Conservation (phyloP, 2,113 vertebrate genomes). For the Lagopus muta region DNA sequence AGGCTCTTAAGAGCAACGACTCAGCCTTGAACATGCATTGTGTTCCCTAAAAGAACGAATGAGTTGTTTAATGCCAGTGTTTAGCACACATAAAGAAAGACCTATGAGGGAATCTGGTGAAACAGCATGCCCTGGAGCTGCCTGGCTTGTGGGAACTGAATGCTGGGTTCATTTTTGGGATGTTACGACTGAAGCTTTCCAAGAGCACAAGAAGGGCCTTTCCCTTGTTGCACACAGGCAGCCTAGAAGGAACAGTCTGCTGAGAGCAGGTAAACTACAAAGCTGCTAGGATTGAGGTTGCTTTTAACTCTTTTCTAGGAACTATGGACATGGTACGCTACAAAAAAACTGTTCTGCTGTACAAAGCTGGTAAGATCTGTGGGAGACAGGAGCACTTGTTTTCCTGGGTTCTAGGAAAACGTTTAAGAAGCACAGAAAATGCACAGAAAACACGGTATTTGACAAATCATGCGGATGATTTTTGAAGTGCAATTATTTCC, state of each 20-base stretch:
- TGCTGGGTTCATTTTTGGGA: not conserved
- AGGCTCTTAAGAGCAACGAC: not conserved
- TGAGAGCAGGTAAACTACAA: not conserved
- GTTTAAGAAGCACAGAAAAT: not conserved
- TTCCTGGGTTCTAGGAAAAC: not conserved
- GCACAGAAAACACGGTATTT: not conserved
- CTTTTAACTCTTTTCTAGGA: not conserved
- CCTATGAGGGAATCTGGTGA: not conserved
- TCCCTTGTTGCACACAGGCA: not conserved
- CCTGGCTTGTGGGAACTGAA: not conserved
- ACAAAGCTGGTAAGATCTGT: not conserved
- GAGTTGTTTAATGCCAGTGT: not conserved
- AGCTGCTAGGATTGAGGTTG: not conserved
- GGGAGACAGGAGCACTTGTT: not conserved
- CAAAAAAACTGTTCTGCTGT: not conserved
- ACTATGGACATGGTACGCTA: not conserved
- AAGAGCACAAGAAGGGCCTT: not conserved
- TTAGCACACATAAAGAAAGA: not conserved
- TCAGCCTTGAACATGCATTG: fast-evolving
- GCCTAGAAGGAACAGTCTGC: not conserved
- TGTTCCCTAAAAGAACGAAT: not conserved
- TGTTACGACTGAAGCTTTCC: not conserved
- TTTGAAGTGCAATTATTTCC: not conserved
- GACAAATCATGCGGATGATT: not conserved
- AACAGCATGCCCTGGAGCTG: not conserved